These are phyloP conservation scores for Trachymyrmex cornetzi DNA, from an alignment of 1,140 invertebrate genomes.

Conservation along the genomic window DNA sequence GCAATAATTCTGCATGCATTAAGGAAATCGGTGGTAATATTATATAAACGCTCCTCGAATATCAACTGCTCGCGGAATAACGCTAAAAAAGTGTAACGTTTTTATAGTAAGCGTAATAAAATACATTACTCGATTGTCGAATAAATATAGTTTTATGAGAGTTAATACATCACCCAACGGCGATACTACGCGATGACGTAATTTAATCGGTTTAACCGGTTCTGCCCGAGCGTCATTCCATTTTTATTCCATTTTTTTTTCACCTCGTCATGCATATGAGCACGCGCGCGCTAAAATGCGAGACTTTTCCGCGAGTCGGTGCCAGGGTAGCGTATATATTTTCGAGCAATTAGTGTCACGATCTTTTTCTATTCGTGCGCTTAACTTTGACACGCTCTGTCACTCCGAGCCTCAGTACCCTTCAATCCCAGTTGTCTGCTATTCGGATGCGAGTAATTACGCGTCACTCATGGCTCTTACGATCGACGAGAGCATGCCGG, in stretches of 20 bases:
- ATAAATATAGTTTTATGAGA: conserved; percentile 48
- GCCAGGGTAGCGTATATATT: conserved; percentile 71
- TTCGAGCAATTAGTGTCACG: conserved; percentile 78
- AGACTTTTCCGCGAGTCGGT: conserved; percentile 64
- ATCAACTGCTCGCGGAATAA: neutral
- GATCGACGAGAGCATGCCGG: conserved; percentile 74
- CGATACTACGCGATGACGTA: conserved; percentile 17
- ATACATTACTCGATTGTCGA: conserved; percentile 38
- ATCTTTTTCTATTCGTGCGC: conserved; percentile 75
- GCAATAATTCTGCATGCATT: neutral
- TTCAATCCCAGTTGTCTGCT: conserved; percentile 78
- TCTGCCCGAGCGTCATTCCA: conserved; percentile 3
- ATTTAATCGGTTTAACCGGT: conserved; percentile 47
- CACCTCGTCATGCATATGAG: conserved; percentile 24
- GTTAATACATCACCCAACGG: conserved; percentile 35
- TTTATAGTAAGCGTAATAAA: conserved; percentile 20
- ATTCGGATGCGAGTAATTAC: conserved; percentile 79
- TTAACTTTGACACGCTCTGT: conserved; percentile 78
- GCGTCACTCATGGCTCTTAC: conserved; percentile 78
- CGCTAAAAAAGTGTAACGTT: conserved; percentile 11
- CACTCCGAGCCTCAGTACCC: conserved; percentile 74
- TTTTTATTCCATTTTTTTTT: conserved; percentile 47
- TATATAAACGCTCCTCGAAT: neutral
- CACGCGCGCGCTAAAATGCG: conserved; percentile 37
- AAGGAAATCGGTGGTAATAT: neutral